phyloP scores from a whole-genome alignment of 2,113 vertebrate species.

The Neotoma lepida region DNA sequence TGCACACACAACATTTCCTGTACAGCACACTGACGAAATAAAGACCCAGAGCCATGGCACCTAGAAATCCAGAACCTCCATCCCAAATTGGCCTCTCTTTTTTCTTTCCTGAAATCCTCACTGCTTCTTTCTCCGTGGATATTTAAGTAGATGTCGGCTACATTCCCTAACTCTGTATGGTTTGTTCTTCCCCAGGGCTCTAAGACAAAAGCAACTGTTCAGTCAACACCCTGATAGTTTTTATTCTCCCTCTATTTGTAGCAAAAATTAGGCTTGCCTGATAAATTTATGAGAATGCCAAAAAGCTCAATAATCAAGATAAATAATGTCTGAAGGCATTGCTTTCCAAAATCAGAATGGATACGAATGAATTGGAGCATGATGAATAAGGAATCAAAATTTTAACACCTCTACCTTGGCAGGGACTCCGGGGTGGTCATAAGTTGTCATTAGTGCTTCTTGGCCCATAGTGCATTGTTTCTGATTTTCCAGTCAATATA shows the following conservation, averaged over 20 bases:
- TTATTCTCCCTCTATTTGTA: not conserved
- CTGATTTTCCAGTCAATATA: rapidly evolving
- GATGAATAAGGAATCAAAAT: not conserved
- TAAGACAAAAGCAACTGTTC: not conserved
- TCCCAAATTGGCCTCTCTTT: not conserved
- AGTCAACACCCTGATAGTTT: not conserved
- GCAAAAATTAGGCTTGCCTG: not conserved
- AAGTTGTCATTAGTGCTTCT: not conserved
- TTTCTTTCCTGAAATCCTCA: not conserved
- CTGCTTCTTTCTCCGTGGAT: not conserved
- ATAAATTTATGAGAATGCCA: not conserved
- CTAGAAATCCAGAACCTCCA: not conserved
- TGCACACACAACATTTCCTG: not conserved
- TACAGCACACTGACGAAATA: not conserved
- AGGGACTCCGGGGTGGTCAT: not conserved
- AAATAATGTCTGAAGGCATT: not conserved
- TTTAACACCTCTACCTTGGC: not conserved
- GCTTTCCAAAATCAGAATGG: slow-evolving; percentile 26
- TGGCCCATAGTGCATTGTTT: not conserved
- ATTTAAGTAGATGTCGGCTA: not conserved
- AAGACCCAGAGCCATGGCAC: not conserved
- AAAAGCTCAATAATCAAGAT: slow-evolving; percentile 28
- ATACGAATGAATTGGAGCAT: not conserved
- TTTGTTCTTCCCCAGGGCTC: not conserved
- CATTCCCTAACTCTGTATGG: not conserved